phyloP scores from a whole-genome alignment of 2,888 invertebrate genomes.

The Nesidiocoris tenuis region DNA sequence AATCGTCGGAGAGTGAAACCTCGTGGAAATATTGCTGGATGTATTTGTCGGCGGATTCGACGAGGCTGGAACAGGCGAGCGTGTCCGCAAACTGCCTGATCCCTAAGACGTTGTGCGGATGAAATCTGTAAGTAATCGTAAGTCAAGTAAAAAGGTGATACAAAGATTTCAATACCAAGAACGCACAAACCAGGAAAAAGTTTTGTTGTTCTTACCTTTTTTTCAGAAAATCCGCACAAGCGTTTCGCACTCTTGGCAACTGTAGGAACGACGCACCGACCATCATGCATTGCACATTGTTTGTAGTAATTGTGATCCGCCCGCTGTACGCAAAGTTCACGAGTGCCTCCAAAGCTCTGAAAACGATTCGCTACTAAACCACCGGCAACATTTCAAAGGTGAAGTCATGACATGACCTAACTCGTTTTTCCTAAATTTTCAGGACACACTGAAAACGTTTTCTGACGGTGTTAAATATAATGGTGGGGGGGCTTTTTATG shows the following conservation, averaged over 20 bases:
- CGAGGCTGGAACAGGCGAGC: slow-evolving; percentile 67
- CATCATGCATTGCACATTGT: slow-evolving; percentile 81
- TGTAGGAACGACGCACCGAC: slow-evolving; percentile 82
- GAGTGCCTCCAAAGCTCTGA: slow-evolving; percentile 73
- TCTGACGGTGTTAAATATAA: too few relatives aligned
- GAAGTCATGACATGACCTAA: too few relatives aligned
- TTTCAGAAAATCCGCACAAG: slow-evolving; percentile 78
- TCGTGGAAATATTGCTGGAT: slow-evolving; percentile 77
- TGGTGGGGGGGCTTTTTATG: too few relatives aligned
- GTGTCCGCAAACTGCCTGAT: slow-evolving; percentile 78
- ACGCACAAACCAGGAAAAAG: too few relatives aligned
- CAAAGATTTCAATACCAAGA: too few relatives aligned
- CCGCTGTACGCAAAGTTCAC: slow-evolving; percentile 86
- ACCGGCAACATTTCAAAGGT: too few relatives aligned
- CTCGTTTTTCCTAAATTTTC: too few relatives aligned
- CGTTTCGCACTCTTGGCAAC: slow-evolving; percentile 74
- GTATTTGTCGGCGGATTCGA: slow-evolving; percentile 74
- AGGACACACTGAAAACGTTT: too few relatives aligned
- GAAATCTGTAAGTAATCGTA: slow-evolving; percentile 67
- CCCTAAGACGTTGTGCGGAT: slow-evolving; percentile 77
- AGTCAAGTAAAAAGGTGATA: too few relatives aligned
- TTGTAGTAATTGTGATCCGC: slow-evolving; percentile 70
- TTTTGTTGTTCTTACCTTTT: slow-evolving; percentile 62
- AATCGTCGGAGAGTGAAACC: slow-evolving; percentile 75
- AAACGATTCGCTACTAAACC: too few relatives aligned